These are phyloP conservation scores for Donacobius atricapilla DNA, from an alignment of 2,113 vertebrate genomes.

Conservation along the genomic window DNA sequence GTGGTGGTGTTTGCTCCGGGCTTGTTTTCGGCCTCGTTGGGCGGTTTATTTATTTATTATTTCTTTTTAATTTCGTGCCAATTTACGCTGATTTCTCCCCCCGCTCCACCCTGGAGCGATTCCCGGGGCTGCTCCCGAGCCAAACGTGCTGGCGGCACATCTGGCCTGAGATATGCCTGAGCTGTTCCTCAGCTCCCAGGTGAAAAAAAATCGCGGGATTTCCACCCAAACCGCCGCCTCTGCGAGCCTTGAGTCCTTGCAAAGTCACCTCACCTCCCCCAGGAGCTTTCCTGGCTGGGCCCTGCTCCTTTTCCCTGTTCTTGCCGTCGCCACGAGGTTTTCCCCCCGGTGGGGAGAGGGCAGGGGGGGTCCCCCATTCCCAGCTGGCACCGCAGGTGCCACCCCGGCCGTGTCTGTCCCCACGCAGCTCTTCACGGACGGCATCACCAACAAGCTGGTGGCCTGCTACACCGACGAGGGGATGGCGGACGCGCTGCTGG, in stretches of 20 bases:
- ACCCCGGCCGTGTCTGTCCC: not conserved
- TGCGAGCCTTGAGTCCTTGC: not conserved
- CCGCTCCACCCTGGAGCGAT: no score
- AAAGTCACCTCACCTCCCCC: rapidly evolving
- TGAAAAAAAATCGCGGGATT: not conserved
- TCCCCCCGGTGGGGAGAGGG: not conserved
- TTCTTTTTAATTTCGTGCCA: not conserved
- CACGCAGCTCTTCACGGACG: constrained; percentile 89
- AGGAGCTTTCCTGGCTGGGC: rapidly evolving
- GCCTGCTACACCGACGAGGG: constrained; percentile 87
- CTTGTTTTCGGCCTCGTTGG: not conserved
- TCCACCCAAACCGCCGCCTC: not conserved
- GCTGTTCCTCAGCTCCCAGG: not conserved
- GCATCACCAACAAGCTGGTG: constrained; percentile 97
- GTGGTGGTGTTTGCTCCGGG: not conserved
- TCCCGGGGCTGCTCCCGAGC: not conserved
- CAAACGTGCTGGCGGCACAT: not conserved
- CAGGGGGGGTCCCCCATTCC: rapidly evolving
- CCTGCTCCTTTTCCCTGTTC: rapidly evolving
- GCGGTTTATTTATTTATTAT: not conserved
- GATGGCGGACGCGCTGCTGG: constrained; percentile 87
- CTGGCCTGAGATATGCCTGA: not conserved
- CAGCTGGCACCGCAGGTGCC: not conserved
- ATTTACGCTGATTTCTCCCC: no score
- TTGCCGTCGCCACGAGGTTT: rapidly evolving